Evolutionary conservation across 2,888 invertebrate genomes (phyloP), one percentile per base, ranked within the genome.

Genomic region (Baronia brevicornis): DNA sequence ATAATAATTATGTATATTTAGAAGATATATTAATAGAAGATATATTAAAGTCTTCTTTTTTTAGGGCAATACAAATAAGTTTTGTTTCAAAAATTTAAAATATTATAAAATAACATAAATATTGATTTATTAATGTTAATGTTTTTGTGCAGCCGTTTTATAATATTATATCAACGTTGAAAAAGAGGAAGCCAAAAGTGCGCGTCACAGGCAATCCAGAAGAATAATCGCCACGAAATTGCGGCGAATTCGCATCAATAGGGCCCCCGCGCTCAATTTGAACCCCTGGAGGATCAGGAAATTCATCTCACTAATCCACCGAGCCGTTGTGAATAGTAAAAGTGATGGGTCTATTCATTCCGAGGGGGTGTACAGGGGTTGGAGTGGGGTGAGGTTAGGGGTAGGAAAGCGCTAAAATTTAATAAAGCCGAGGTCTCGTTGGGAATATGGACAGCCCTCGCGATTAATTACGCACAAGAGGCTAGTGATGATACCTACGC

Each of bases 381-480:
- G 20, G 14, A 31, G 21, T 23, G 35, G 40, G 41, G 41, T 44
- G 41, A 38, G 38, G 41, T 49, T 46, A 49, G 49, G 60, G 49
- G 53, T 46, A 47, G 52, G 62, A 64, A 67, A 70, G 80, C 80
- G 82, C 82, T 80, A 82, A 82, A 84, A 84, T 84, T 82, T 84
- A 84, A 84, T 84, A 84, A 84, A 82, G 75, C 74, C 56, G 47
- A n/a, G 44, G 43, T 26, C 51, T 48, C 52, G 48, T 36, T 48
- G 49, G 62, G 60, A 46, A 63, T 57, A 64, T 59, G 74, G 69
- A 61, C 75, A 65, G 64, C 60, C 73, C 67, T 58, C 51, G 57
- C 78, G 69, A 79, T 84, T 80, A 82, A 84, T 84, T 82, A 80
- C 78, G 78, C 70, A 78, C 70, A 71, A 69, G 73, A 68, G 71